A percentile compares a stretch with the other conserved stretches of the same genome.
phyloP scores from a whole-genome alignment of 2,888 invertebrate genomes.

The Alloplasta piceator region DNA sequence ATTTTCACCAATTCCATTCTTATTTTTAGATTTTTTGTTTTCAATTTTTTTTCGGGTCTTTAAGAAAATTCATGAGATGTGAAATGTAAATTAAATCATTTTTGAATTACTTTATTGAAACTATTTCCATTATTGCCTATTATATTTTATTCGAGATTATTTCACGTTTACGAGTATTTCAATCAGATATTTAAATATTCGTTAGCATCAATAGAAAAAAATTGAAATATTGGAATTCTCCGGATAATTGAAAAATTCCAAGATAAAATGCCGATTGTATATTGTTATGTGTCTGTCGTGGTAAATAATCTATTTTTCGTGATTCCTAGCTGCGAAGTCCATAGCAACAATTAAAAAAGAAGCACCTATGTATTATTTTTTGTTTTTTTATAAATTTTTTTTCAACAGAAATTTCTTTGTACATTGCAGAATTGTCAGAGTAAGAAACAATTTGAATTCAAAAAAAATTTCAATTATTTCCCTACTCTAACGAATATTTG shows the following conservation, averaged over 20 bases:
- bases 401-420: constrained; percentile 59
- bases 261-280: constrained; percentile 51
- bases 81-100: not conserved
- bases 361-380: not conserved
- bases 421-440: constrained; percentile 2
- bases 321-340: constrained; percentile 72
- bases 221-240: constrained; percentile 8
- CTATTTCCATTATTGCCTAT: too few relatives aligned
- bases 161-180: constrained; percentile 16
- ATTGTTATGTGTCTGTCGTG: constrained; percentile 77
- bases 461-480: not conserved
- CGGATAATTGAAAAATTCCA: constrained; percentile 25
- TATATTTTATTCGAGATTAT: not conserved
- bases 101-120: not conserved
- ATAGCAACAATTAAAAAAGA: not conserved
- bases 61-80: too few relatives aligned
- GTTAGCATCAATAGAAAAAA: not conserved
- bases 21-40: too few relatives aligned
- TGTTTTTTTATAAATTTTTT: not conserved
- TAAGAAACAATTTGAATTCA: too few relatives aligned
- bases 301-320: constrained; percentile 70
- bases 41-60: too few relatives aligned
- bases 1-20: too few relatives aligned
- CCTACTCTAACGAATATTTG: constrained; percentile 25
- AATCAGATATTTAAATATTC: constrained; percentile 6